Evolutionary conservation across 2,888 invertebrate species (phyloP), one percentile per base, ranked within the genome.

Genomic region (Ophraella communa): DNA sequence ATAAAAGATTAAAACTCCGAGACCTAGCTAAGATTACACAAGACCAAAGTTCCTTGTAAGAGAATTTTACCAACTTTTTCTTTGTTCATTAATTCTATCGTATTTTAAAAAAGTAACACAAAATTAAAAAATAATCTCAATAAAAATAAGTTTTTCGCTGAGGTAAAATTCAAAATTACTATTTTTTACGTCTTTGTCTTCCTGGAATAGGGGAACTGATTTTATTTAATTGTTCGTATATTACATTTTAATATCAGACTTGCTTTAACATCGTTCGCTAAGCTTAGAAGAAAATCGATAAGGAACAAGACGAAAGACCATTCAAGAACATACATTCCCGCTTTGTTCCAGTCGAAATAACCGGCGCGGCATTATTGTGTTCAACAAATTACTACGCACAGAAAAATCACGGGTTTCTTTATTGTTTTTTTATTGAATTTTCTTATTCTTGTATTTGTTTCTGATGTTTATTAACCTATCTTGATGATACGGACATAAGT

Each of bases 321-420:
- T 55, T 55, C 55, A 55, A 55, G 55, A 55, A 55, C 55, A 55
- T 23, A 55, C 55, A 55, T 24, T 44, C 27, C 44, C 55, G 55
- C 27, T 55, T 55, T 55, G 44, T 55, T 55, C 55, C 55, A 55
- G 44, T 42, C 27, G 55, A 55, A 55, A 24, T 24, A 42, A 44
- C 44, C 42, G 44, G 44, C 55, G 23, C 44, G 24, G 44, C 44
- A 10, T 55, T 55, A 55, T 55, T 55, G 44, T 55, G 55, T 35
- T 27, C 23, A 44, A 55, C 55, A 55, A 55, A 55, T 55, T 55
- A 55, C 44, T 55, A 44, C 18, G 27, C 42, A 44, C 44, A 27
- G 35, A 35, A 23, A 55, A 55, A 55, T 42, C 39, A 20, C 55
- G 24, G n/a, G n/a, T n/a, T 39, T 55, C 27, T 55, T 17, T 18